Evolutionary conservation across 2,113 vertebrate genomes (phyloP).

Genomic region (Eubucco bourcierii): DNA sequence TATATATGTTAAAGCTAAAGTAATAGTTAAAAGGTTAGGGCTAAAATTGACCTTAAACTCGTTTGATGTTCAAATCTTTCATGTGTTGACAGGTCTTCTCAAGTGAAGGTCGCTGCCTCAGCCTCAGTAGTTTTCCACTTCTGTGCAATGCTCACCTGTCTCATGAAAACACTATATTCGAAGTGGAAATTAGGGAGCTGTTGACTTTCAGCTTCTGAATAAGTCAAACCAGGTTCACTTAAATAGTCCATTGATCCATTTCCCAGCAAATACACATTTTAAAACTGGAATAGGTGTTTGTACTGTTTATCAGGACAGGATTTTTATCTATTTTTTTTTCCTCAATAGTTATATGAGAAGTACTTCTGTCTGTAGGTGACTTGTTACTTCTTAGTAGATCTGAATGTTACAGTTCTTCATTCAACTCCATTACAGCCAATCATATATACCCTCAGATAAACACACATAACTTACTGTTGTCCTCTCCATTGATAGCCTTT

Average conservation of each 20-base stretch:
- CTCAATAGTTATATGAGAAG: neutral
- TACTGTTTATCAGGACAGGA: neutral
- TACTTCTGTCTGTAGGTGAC: neutral
- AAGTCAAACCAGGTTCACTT: neutral
- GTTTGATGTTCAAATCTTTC: constrained; percentile 44
- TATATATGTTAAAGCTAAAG: constrained; percentile 34
- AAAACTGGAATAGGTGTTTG: neutral
- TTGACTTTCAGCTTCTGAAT: neutral
- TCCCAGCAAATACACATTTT: neutral
- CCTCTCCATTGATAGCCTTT: neutral
- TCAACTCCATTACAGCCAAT: neutral
- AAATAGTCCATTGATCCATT: neutral
- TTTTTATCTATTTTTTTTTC: neutral
- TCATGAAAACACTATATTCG: neutral
- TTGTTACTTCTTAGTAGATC: neutral
- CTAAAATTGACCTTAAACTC: constrained; percentile 23
- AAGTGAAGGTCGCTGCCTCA: constrained; percentile 31
- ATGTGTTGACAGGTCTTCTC: constrained; percentile 54
- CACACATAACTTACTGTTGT: neutral
- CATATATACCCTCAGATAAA: neutral
- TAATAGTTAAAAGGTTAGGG: constrained; percentile 52
- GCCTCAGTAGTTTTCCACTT: neutral
- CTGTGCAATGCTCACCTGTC: accelerated
- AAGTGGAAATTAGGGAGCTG: neutral
- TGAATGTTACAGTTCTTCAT: neutral